phyloP scores from a whole-genome alignment of 2,888 invertebrate species.

The Carterocephalus palaemon region DNA sequence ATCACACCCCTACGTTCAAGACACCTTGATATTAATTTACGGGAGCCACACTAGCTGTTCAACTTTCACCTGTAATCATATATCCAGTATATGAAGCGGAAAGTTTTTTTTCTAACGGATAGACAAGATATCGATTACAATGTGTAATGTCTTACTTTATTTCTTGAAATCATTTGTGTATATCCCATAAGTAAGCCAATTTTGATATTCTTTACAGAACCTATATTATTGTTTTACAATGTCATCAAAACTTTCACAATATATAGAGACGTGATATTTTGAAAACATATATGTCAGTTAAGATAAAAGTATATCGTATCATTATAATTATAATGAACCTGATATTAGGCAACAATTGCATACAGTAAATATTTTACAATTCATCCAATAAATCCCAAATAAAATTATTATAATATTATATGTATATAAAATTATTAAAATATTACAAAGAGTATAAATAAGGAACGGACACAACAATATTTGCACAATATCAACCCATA shows the following conservation, averaged over 20 bases:
- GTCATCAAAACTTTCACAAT: slow-evolving; percentile 38
- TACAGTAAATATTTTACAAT: slow-evolving; percentile 4
- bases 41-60: slow-evolving; percentile 33
- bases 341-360: slow-evolving; percentile 4
- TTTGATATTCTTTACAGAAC: slow-evolving; percentile 51
- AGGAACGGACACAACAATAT: slow-evolving; percentile 7
- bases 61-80: slow-evolving; percentile 56
- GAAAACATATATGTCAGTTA: slow-evolving; percentile 11
- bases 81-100: slow-evolving; percentile 66
- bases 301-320: neutral
- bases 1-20: slow-evolving; percentile 65
- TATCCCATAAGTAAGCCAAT: slow-evolving; percentile 64
- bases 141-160: slow-evolving; percentile 54
- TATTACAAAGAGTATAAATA: slow-evolving; percentile 14
- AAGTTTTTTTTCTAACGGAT: slow-evolving; percentile 39
- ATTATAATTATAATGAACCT: slow-evolving; percentile 3
- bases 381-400: slow-evolving; percentile 7
- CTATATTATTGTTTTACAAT: slow-evolving; percentile 42
- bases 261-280: slow-evolving; percentile 32
- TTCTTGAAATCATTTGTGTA: slow-evolving; percentile 53
- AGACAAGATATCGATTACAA: slow-evolving; percentile 48
- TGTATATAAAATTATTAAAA: slow-evolving; percentile 4
- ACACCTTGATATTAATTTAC: slow-evolving; percentile 54
- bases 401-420: slow-evolving; percentile 5
- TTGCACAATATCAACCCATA: slow-evolving; percentile 13